Base-by-base conservation (phyloP, 2,113 vertebrate species). In the Pterocles burchelli region DNA sequence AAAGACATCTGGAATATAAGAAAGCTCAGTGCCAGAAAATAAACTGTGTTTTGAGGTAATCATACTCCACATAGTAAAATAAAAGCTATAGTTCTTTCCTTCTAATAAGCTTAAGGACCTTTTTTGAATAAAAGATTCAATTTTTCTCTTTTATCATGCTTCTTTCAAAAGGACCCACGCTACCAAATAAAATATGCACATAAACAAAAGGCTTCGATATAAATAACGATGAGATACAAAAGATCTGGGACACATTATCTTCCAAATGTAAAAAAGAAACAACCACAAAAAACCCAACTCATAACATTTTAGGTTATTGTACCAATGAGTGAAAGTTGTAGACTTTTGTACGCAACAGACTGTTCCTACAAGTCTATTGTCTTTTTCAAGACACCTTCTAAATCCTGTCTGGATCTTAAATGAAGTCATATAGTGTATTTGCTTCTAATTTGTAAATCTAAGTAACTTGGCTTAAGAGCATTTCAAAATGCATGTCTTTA, bases 91-190 rank as follows among this genome's bases (percentile, higher is more conserved):
- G n/a, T 84, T 85, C 62, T 89, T 96, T 86, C 62, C 38, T 26
- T 80, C 70, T 93, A 70, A 74, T 14, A 68, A 80, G 49, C 17
- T 62, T 36, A 45, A 43, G 36, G 7, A 57, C 21, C 58, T 34
- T 63, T 26, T 46, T 89, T 83, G 13, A 48, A 31, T 10, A 24
- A 38, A 76, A 73, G 24, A 79, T 85, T 83, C 16, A 13, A 43
- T 94, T 79, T 82, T 82, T 49, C 79, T 84, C 54, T n/a, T 93
- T 78, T 62, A 94, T 89, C 77, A 79, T 36, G 10, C 24, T 78
- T 87, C 59, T 66, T 68, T 89, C 51, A 76, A 86, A 88, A 68
- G 29, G 10, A 78, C 13, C 1, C 41, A 36, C 38, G 29, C 13
- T 84, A 46, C 29, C 88, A 84, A 91, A 57, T 57, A 63, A 81